Percentiles rank a stretch among this genome's conserved stretches.
Conservation (phyloP, 2,888 invertebrate genomes). For the Seira sanloemensis region DNA sequence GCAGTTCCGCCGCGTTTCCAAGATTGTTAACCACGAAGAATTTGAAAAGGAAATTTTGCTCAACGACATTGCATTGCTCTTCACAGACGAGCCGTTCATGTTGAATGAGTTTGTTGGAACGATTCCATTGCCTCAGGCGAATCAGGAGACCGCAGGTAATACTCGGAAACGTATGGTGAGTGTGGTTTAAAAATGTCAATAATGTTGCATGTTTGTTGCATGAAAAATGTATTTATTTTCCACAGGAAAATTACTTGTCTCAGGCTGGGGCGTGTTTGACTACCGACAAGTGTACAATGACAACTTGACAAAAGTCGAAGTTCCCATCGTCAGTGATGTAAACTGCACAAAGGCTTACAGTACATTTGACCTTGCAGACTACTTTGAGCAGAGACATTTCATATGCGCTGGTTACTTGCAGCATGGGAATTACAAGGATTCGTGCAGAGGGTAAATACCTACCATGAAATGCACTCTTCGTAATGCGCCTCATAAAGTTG, state of each 20-base stretch:
- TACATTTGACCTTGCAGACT: conserved; percentile 17
- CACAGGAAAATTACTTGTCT: conserved; percentile 21
- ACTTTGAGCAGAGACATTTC: conserved; percentile 24
- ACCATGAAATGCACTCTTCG: too few species aligned
- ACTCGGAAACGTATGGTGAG: not conserved
- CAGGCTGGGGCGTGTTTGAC: conserved; percentile 27
- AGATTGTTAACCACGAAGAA: conserved; percentile 23
- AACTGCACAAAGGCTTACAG: conserved; percentile 27
- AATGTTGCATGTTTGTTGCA: conserved; percentile 3
- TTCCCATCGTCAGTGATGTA: conserved; percentile 29
- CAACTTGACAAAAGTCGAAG: conserved; percentile 38
- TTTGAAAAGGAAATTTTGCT: not conserved
- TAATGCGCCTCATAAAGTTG: too few species aligned
- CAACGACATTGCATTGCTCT: conserved; percentile 28
- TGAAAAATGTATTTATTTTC: not conserved
- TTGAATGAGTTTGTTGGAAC: conserved; percentile 32
- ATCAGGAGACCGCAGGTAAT: conserved; percentile 10
- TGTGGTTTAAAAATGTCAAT: not conserved
- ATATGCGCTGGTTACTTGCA: conserved; percentile 36
- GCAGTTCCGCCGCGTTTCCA: conserved; percentile 14
- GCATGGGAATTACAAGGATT: conserved; percentile 22
- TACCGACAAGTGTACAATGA: not conserved
- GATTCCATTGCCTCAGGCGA: conserved; percentile 17
- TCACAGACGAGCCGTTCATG: conserved; percentile 21
- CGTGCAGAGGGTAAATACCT: conserved; percentile 39